A percentile compares a stretch with the other conserved stretches of the same genome.
These are phyloP conservation scores for Lasioglossum baleicum DNA, from an alignment of 1,140 invertebrate species.

Conservation along the genomic window DNA sequence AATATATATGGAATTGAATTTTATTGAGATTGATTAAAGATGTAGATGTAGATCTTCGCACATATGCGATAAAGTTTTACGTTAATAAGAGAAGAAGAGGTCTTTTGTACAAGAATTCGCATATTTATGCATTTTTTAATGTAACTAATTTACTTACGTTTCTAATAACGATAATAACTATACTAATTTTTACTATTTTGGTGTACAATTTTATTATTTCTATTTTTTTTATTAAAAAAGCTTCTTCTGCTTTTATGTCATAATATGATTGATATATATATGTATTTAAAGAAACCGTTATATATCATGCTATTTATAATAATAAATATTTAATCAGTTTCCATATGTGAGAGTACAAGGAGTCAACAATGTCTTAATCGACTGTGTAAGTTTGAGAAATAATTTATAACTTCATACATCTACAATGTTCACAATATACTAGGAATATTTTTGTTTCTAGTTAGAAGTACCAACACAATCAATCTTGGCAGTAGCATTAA, in stretches of 20 bases:
- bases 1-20: background rate
- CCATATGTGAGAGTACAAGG: background rate
- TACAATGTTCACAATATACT: background rate
- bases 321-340: constrained; percentile 3
- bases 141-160: too few relatives aligned
- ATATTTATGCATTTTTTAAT: too few relatives aligned
- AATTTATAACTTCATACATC: background rate
- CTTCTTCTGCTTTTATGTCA: background rate
- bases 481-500: constrained; percentile 67
- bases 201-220: too few relatives aligned
- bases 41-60: too few relatives aligned
- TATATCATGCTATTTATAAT: background rate
- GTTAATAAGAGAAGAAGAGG: too few relatives aligned
- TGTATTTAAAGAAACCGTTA: background rate
- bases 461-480: constrained; percentile 54
- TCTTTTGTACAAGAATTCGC: background rate
- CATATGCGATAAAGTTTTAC: too few relatives aligned
- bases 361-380: too few relatives aligned
- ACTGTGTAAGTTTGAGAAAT: background rate
- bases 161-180: background rate
- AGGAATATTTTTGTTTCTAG: constrained; percentile 43
- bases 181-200: too few relatives aligned
- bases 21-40: too few relatives aligned
- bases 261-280: background rate
- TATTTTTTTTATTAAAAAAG: too few relatives aligned